phyloP scores from a whole-genome alignment of 2,888 invertebrate species.

The Pterostichus madidus region DNA sequence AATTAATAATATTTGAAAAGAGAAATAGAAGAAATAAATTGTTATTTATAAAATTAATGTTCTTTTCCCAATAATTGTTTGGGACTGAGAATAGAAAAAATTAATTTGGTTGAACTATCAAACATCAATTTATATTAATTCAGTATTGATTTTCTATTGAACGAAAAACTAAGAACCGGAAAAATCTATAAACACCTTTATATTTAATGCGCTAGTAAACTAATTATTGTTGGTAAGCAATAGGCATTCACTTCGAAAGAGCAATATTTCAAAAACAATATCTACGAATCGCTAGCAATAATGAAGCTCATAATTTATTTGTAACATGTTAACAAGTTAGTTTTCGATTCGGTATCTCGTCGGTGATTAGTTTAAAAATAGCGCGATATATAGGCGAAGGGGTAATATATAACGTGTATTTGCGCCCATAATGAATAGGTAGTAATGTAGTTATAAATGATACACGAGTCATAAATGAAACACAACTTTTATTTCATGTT shows the following conservation, averaged over 20 bases:
- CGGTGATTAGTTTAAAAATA: constrained; percentile 15
- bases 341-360: constrained; percentile 42
- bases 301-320: constrained; percentile 44
- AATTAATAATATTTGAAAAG: too few species aligned
- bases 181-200: constrained; percentile 35
- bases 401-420: constrained; percentile 22
- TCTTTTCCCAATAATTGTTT: too few species aligned
- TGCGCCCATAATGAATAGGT: constrained; percentile 42
- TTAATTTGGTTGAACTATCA: not conserved
- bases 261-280: constrained; percentile 39
- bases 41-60: too few species aligned
- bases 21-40: too few species aligned
- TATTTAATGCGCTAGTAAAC: constrained; percentile 21
- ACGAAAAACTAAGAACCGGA: constrained; percentile 12
- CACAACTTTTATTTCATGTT: constrained; percentile 59
- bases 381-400: constrained; percentile 20
- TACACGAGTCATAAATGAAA: constrained; percentile 54
- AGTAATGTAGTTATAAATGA: constrained; percentile 40
- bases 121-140: constrained; percentile 31
- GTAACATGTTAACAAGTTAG: constrained; percentile 33
- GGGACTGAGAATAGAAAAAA: not conserved
- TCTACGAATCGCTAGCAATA: constrained; percentile 37
- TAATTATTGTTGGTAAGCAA: constrained; percentile 19
- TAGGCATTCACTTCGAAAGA: constrained; percentile 27
- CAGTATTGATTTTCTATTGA: constrained; percentile 22